Base-by-base conservation (phyloP, 2,888 invertebrate genomes). In the Brassicogethes aeneus region DNA sequence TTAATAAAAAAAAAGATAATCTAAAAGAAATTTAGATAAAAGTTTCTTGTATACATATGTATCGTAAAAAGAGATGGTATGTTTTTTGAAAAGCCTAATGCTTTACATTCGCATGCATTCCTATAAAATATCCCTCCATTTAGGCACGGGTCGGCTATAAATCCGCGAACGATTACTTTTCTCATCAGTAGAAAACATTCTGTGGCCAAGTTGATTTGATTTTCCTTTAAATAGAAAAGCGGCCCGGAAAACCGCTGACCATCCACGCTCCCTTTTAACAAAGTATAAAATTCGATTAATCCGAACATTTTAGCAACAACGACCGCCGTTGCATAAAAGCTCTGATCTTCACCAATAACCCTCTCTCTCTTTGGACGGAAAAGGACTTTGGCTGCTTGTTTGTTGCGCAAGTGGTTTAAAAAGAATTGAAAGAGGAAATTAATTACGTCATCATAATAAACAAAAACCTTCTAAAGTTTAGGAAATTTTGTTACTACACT, bases 221-320 rank as follows among this genome's bases (percentile, higher is more conserved):
- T 57, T 53, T 50, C 54, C 49, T 46, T 50, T 50, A 52, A 53
- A 56, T 52, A 49, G 48, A 53, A 47, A 47, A 43, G 43, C 43
- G 42, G 42, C 45, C 42, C 42, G 33, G 33, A 43, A 55, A 57
- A 54, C 53, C 54, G 55, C 55, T 57, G 57, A 57, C 57, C 54
- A 48, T 45, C 44, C 45, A 45, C 45, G 46, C 50, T 50, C 52
- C 51, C 55, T 58, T 58, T 60, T 55, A 52, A 56, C 56, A 57
- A 59, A 57, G 59, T 59, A 60, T 55, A 57, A 59, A 59, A 60
- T 60, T 60, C 59, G 57, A 60, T 60, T 60, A 60, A 60, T 59
- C 57, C 57, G 52, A 56, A 57, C 54, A 56, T 56, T 58, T 59
- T 50, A 46, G 46, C 53, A 56, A 55, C 56, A 56, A 53, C 53